Conservation (phyloP, 1,140 invertebrate species). For the Heliconius hermathena region DNA sequence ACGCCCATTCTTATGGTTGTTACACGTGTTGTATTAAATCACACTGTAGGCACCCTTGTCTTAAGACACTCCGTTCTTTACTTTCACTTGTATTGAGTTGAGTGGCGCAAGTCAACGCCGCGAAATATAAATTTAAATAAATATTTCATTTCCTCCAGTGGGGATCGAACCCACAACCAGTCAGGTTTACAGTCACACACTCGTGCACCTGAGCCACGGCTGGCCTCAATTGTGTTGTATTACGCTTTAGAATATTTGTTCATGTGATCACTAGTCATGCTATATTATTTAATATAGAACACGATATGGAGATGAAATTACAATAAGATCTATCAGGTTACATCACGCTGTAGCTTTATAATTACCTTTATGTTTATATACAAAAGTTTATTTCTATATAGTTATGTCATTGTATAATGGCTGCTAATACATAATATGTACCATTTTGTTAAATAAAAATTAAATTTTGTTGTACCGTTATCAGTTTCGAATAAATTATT, state of each 20-base stretch:
- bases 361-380: neutral
- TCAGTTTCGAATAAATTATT: neutral
- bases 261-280: neutral
- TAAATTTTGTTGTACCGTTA: neutral
- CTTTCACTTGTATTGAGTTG: too few relatives aligned
- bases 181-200: too few relatives aligned
- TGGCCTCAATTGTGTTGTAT: neutral
- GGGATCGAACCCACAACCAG: too few relatives aligned
- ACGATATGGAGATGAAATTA: conserved; percentile 21
- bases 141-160: too few relatives aligned
- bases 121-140: too few relatives aligned
- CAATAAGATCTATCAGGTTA: conserved; percentile 19
- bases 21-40: neutral
- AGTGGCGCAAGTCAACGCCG: too few relatives aligned
- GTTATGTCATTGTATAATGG: neutral
- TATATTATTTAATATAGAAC: neutral
- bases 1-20: neutral
- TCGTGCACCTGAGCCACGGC: too few relatives aligned
- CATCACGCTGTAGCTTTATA: neutral
- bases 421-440: neutral
- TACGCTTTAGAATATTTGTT: neutral
- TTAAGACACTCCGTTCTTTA: too few relatives aligned
- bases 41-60: too few relatives aligned
- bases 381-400: neutral
- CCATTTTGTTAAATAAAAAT: too few relatives aligned